Base-by-base conservation (phyloP, 2,797 vertebrate genomes). In the Acestrorhynchus altus region DNA sequence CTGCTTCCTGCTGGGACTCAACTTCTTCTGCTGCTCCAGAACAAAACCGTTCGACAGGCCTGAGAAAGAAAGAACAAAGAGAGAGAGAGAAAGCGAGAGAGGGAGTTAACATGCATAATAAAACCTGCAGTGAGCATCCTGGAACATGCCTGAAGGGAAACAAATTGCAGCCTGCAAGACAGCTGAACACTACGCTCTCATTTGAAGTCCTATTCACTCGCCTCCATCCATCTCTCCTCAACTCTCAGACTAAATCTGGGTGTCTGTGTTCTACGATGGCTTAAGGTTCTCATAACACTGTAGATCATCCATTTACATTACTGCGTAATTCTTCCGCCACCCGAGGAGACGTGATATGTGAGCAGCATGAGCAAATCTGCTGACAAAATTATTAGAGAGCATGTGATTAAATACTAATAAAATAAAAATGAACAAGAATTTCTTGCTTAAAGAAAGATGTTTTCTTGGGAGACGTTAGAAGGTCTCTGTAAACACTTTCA, bases 41-140 rank as follows among this genome's bases (percentile, higher is more conserved):
- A 94, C 93, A 88, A 96, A 97, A 80, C 95, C 95, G 59, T 97
- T 96, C 35, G 96, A 92, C 73, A 97, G 91, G 83, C 95, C 97
- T 99, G 86, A 80, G 46, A 59, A 64, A 15, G 7, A 54, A 49
- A 81, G 31, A 69, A 15, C 20, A 5, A 57, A 15, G 7, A 54
- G 57, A 81, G 31, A 69, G 10, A 16, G 5, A 57, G 64, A 74
- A n/a, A 60, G 42, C 74, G 12, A 13, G 13, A 46, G 22, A 51
- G 20, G 31, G 10, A 40, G 72, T 74, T 56, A 74, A 69, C 31
- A 44, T 39, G 56, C 60, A 60, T n/a, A 69, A 56, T 8, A 26
- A 20, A 56, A 64, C 24, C 72, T 40, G 78, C 9, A 69, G 63
- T 39, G 61, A 79, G 18, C 31, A 61, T 0, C 35, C 47, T n/a